Evolutionary conservation across 2,113 vertebrate species (phyloP), one percentile per base, ranked within the genome.

Genomic region (Zosterops lateralis): DNA sequence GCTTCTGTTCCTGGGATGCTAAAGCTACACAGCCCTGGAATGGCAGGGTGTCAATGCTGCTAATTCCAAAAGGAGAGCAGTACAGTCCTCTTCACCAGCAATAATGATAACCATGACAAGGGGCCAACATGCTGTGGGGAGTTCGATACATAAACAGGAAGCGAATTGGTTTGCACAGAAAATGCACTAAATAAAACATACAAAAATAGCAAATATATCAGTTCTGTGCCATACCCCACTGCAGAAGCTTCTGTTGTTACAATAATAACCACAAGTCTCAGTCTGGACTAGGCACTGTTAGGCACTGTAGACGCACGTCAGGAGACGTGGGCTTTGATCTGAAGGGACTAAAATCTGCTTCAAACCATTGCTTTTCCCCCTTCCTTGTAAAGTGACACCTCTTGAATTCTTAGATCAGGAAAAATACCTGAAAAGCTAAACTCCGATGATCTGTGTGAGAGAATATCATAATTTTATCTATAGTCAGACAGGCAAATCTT

Each of bases 131-230:
- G 2, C 83, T 56, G 0, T 22, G 40, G 65, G 48, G 40, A 92
- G 45, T 80, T 91, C 34, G 48, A 64, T 78, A 44, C 25, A 66
- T 40, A 74, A 90, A 75, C 38, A 87, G 84, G 89, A 96, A 82
- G 58, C 1, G 0, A 82, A 58, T n/a, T 24, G 58, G 50, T 83
- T 77, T 93, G 83, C 31, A 54, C 14, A 76, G 61, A 94, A 93
- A 90, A 88, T 31, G 34, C 1, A 0, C 32, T 58, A 50, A 58
- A 60, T 5, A 75, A 87, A 92, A 53, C 2, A 5, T 48, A 40
- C 16, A 66, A 85, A 94, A 95, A 54, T 44, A 73, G 71, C 45
- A 82, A 62, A 70, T 65, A 9, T n/a, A 68, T 82, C 74, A 44
- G 31, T 89, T 89, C 48, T 82, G 61, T 82, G 31, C 65, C 70